Conservation (phyloP, 2,797 vertebrate species). For the Pteropus rufus region DNA sequence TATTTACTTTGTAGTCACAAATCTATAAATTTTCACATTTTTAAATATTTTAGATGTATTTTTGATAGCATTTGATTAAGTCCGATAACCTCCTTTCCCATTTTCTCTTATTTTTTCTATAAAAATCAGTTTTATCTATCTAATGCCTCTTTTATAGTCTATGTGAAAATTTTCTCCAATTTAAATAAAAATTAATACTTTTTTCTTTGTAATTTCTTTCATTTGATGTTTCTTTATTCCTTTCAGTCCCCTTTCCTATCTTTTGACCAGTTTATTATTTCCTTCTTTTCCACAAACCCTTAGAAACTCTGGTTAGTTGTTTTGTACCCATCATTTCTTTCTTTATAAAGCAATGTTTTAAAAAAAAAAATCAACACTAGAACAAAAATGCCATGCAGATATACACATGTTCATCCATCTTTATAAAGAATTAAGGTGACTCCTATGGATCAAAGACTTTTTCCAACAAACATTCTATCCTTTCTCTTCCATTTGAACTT, state of each 20-base stretch:
- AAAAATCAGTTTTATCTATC: not conserved
- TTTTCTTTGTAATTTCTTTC: not conserved
- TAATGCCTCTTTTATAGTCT: not conserved
- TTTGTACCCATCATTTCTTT: not conserved
- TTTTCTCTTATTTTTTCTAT: not conserved
- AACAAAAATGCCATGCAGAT: not conserved
- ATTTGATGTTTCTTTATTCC: not conserved
- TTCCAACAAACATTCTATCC: not conserved
- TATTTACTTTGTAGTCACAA: not conserved
- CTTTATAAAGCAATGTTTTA: not conserved
- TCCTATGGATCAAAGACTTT: not conserved
- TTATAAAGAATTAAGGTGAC: not conserved
- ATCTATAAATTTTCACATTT: not conserved
- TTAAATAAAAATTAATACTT: slow-evolving; percentile 12
- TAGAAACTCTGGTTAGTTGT: not conserved
- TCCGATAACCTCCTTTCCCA: not conserved
- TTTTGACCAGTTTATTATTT: not conserved
- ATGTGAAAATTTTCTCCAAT: not conserved
- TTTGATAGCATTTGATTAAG: not conserved
- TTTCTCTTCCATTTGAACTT: not conserved
- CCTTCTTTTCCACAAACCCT: not conserved
- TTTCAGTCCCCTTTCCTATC: not conserved
- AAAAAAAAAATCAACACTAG: not conserved
- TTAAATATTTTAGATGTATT: not conserved
- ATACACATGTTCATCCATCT: not conserved